Conservation (phyloP, 2,113 vertebrate genomes). For the Coptodon bakossiorum region DNA sequence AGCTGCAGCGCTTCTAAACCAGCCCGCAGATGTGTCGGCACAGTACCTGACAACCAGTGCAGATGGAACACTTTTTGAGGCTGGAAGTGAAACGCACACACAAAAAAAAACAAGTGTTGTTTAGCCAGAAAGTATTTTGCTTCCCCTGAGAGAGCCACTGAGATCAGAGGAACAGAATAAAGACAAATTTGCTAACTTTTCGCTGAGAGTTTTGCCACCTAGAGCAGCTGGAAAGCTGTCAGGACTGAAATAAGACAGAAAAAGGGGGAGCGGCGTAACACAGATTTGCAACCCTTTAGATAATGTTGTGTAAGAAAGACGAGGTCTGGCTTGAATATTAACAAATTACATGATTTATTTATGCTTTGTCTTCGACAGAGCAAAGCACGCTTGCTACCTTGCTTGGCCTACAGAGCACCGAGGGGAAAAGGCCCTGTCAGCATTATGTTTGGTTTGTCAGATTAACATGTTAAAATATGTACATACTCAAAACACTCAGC, state of each 20-base stretch:
- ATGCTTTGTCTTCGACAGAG: slow-evolving; percentile 27
- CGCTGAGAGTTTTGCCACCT: background rate
- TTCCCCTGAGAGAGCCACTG: background rate
- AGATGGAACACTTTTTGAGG: slow-evolving; percentile 53
- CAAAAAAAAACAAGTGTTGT: slow-evolving; percentile 35
- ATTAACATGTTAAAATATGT: slow-evolving; percentile 67
- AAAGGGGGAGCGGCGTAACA: background rate
- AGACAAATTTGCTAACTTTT: slow-evolving; percentile 38
- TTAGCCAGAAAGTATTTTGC: slow-evolving; percentile 32
- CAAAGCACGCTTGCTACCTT: background rate
- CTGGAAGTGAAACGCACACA: slow-evolving; percentile 13
- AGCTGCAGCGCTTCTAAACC: slow-evolving; percentile 60
- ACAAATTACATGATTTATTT: slow-evolving; percentile 46
- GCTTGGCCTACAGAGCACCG: slow-evolving; percentile 18
- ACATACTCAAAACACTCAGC: slow-evolving; percentile 56
- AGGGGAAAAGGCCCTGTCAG: slow-evolving; percentile 46
- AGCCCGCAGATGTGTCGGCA: slow-evolving; percentile 55
- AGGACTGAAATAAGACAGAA: background rate
- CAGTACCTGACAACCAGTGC: slow-evolving; percentile 58
- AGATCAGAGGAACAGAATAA: slow-evolving; percentile 40
- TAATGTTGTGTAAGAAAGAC: slow-evolving; percentile 11
- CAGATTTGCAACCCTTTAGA: slow-evolving; percentile 23
- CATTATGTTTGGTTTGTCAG: slow-evolving; percentile 46
- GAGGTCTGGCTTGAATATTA: slow-evolving; percentile 28
- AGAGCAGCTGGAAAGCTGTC: background rate